Evolutionary conservation across 2,113 vertebrate species (phyloP), one percentile per base, ranked within the genome.

Genomic region (Pachyramphus minor): DNA sequence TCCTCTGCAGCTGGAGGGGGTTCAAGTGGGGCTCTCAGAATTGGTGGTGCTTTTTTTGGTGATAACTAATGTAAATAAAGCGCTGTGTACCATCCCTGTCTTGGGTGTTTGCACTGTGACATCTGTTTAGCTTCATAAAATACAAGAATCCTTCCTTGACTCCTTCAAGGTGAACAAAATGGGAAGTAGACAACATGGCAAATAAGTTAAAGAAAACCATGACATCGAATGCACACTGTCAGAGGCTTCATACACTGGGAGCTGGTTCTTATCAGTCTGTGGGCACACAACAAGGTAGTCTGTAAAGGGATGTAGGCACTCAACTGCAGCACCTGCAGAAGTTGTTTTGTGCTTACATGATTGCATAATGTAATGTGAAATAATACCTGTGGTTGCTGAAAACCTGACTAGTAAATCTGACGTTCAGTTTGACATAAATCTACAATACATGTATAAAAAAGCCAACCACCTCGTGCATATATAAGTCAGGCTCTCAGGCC

Each of bases 101-200:
- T 60, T 49, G 79, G 33, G 37, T 89, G 45, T 79, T 79, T 90
- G 58, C 8, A 22, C 42, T 84, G 52, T 53, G 83, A 81, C 47
- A 87, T 87, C 73, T 92, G 68, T 55, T 93, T 84, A 93, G 31
- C 47, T 87, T 94, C 83, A 84, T 47, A 60, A 89, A 89, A 80
- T 25, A 56, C 14, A 71, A 52, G 28, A 49, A 80, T 8, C 11
- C 56, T 77, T 22, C 41, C 39, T 55, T 63, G 50, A 59, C 21
- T 89, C 24, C 56, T 89, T 87, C 42, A 52, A 44, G 52, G 31
- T 53, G 14, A 84, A 45, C 78, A 41, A 77, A 84, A 81, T 28
- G 30, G 56, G 35, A 95, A 90, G 73, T 45, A 71, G 78, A 44
- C 1, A 0, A 67, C 25, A 33, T 14, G 22, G n/a, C 56, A 92